These are phyloP conservation scores for Hirtodrosophila duncani DNA, from an alignment of 2,888 invertebrate genomes.

Conservation along the genomic window DNA sequence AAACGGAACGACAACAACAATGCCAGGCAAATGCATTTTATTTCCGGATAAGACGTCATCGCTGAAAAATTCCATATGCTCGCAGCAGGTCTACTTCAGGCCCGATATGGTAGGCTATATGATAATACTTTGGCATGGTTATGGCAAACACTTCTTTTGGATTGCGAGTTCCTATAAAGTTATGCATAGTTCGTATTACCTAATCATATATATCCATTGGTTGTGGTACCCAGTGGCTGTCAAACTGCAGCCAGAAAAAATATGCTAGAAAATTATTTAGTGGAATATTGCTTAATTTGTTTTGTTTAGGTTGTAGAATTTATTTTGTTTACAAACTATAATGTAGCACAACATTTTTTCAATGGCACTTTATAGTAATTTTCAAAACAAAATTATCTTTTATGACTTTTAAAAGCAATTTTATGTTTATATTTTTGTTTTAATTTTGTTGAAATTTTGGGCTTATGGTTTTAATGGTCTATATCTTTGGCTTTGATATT, in stretches of 20 bases:
- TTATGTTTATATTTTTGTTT: constrained; percentile 17
- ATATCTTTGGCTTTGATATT: background rate
- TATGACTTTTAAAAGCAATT: background rate
- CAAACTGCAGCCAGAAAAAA: background rate
- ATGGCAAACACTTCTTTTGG: constrained; percentile 33
- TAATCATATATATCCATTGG: constrained; percentile 1
- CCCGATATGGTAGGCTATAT: constrained; percentile 74
- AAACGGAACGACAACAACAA: constrained; percentile 20
- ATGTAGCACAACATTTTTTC: constrained; percentile 5
- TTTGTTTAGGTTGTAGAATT: constrained; percentile 4
- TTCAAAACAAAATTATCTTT: background rate
- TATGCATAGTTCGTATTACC: background rate
- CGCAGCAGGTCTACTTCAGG: constrained; percentile 73
- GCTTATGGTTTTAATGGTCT: constrained; percentile 19
- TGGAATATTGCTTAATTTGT: too few relatives aligned
- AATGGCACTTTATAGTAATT: constrained; percentile 4
- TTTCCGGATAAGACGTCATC: constrained; percentile 73
- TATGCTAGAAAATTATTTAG: too few relatives aligned
- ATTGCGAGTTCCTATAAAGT: constrained; percentile 14
- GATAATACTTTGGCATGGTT: constrained; percentile 58
- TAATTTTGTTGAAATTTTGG: constrained; percentile 16
- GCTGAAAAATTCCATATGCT: constrained; percentile 66
- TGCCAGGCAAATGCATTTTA: constrained; percentile 66
- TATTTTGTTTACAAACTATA: constrained; percentile 21
- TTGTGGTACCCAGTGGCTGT: constrained; percentile 2